Evolutionary conservation across 2,888 invertebrate genomes (phyloP).

Genomic region (Drosophila acutilabella): DNA sequence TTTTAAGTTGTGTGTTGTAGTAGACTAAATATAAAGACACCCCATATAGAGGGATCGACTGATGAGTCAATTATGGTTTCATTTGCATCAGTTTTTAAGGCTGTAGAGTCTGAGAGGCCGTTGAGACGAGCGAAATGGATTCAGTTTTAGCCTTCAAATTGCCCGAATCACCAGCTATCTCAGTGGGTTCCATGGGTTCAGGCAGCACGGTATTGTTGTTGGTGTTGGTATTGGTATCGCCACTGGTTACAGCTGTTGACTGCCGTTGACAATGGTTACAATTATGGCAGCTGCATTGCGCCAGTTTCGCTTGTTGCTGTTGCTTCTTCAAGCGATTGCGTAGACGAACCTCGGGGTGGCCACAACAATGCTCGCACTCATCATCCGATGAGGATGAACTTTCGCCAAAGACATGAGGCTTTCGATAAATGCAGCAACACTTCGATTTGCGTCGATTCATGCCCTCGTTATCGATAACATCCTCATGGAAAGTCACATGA

Average conservation of each 20-base stretch:
- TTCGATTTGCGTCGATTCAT: constrained; percentile 65
- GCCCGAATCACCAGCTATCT: constrained; percentile 26
- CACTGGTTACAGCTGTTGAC: no score
- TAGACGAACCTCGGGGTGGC: constrained; percentile 65
- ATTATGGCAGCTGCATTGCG: not conserved
- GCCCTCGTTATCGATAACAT: constrained; percentile 64
- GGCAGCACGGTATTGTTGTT: not conserved
- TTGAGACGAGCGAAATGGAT: not conserved
- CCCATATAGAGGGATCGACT: not conserved
- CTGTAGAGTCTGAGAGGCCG: constrained; percentile 8
- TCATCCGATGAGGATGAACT: constrained; percentile 74
- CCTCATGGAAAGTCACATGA: constrained; percentile 52
- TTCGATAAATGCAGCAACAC: constrained; percentile 69
- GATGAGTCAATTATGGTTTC: not conserved
- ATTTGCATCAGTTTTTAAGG: not conserved
- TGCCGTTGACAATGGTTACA: not conserved
- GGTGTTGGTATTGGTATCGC: not conserved
- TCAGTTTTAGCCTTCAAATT: not conserved
- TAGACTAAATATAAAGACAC: not conserved
- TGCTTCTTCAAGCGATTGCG: constrained; percentile 53
- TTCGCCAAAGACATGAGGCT: constrained; percentile 56
- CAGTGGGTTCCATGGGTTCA: not conserved
- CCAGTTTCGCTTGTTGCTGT: constrained; percentile 8
- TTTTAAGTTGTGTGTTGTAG: not conserved
- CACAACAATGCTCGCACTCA: constrained; percentile 68